Evolutionary conservation across 2,888 invertebrate genomes (phyloP).

Genomic region (Biston betularia): DNA sequence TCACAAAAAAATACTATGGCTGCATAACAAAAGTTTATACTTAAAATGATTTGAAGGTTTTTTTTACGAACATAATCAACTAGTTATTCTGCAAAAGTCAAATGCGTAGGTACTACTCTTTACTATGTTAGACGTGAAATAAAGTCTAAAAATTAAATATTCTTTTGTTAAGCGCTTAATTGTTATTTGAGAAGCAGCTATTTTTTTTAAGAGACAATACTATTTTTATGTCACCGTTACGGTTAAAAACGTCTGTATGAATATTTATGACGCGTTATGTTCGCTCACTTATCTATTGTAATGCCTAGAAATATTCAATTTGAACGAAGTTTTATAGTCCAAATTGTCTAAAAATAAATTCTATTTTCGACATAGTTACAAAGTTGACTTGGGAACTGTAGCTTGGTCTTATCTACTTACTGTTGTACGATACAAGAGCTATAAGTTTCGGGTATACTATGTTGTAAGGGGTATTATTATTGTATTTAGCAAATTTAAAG

Average conservation of each 20-base stretch:
- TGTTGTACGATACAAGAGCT: too few species aligned
- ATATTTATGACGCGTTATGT: slow-evolving; percentile 61
- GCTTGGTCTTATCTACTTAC: background rate
- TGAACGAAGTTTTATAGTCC: slow-evolving; percentile 14
- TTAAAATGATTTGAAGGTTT: background rate
- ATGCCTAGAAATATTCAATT: slow-evolving; percentile 20
- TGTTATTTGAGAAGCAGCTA: slow-evolving; percentile 72
- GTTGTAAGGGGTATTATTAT: too few species aligned
- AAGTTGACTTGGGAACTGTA: background rate
- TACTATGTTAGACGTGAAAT: slow-evolving; percentile 13
- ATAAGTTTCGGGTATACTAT: too few species aligned
- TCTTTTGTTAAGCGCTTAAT: slow-evolving; percentile 69
- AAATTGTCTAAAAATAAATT: slow-evolving; percentile 25
- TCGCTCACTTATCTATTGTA: slow-evolving; percentile 26
- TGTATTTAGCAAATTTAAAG: too few species aligned
- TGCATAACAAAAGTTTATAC: background rate
- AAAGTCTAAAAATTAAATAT: slow-evolving; percentile 65
- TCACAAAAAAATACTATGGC: slow-evolving; percentile 13
- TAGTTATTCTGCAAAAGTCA: background rate
- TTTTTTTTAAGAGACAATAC: slow-evolving; percentile 78
- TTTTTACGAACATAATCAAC: background rate
- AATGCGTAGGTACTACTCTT: background rate
- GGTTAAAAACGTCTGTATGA: slow-evolving; percentile 74
- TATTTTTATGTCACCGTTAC: slow-evolving; percentile 80
- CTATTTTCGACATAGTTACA: slow-evolving; percentile 4